These are phyloP conservation scores for Rhinella marina DNA, from an alignment of 2,797 vertebrate species.

Conservation along the genomic window DNA sequence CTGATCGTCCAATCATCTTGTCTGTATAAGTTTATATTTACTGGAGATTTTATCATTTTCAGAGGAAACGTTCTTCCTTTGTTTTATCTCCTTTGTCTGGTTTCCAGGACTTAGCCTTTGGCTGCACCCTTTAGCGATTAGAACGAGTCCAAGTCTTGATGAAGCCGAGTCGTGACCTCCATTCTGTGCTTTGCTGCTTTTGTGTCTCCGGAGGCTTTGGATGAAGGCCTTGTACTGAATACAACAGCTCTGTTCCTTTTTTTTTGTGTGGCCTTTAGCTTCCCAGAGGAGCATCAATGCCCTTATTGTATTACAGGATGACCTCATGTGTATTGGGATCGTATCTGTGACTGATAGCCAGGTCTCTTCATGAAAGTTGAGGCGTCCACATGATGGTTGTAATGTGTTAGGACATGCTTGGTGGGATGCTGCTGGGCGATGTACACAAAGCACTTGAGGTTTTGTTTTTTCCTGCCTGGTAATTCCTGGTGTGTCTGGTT, in stretches of 20 bases:
- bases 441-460: not conserved
- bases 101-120: not conserved
- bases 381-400: not conserved
- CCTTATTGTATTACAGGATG: not conserved
- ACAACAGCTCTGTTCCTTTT: not conserved
- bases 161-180: not conserved
- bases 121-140: not conserved
- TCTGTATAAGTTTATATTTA: no score
- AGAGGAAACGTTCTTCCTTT: no score
- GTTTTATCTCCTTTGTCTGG: not conserved
- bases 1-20: no score
- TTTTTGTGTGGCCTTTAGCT: not conserved
- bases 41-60: no score
- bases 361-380: not conserved
- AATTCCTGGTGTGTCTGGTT: slow-evolving; percentile 31
- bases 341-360: not conserved
- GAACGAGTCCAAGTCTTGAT: not conserved
- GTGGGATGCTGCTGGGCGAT: slow-evolving; percentile 8
- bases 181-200: not conserved
- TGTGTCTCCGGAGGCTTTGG: not conserved
- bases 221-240: not conserved
- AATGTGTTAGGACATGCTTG: slow-evolving; percentile 12
- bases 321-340: slow-evolving; percentile 11
- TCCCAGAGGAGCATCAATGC: not conserved
- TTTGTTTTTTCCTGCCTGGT: slow-evolving; percentile 9